phyloP scores from a whole-genome alignment of 1,140 invertebrate species.

The Zaprionus lachaisei region DNA sequence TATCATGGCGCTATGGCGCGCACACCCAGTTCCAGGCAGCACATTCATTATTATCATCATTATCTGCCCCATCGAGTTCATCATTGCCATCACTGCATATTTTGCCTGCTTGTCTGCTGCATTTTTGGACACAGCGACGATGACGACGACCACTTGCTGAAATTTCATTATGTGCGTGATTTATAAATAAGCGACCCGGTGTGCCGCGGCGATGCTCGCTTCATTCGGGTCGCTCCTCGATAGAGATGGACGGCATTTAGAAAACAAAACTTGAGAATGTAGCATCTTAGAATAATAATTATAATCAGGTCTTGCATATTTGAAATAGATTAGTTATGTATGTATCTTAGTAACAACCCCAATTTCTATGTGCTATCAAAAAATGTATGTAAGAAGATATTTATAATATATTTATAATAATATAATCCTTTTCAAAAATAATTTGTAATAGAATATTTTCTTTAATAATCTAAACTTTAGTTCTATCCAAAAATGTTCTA shows the following conservation, averaged over 20 bases:
- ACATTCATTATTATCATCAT: conserved; percentile 36
- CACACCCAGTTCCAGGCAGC: conserved; percentile 50
- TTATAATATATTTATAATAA: no score
- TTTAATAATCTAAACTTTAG: no score
- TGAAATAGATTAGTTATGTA: no score
- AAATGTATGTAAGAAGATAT: no score
- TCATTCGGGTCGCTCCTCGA: conserved; percentile 13
- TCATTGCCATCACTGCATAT: conserved; percentile 70
- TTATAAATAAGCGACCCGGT: conserved; percentile 71
- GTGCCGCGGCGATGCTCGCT: conserved; percentile 14
- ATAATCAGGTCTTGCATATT: no score
- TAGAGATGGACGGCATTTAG: conserved; percentile 6
- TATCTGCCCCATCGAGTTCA: conserved; percentile 13
- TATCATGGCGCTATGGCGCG: conserved; percentile 60
- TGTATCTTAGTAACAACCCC: no score
- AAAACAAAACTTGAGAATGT: neutral
- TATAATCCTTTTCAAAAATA: no score
- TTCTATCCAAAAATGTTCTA: no score
- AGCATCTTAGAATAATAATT: neutral
- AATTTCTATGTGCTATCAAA: no score
- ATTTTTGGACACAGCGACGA: conserved; percentile 56
- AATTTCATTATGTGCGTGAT: conserved; percentile 82
- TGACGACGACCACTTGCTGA: conserved; percentile 72
- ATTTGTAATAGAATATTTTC: no score
- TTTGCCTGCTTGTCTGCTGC: conserved; percentile 62